These are phyloP conservation scores for Pseudomyrmex gracilis DNA, from an alignment of 1,140 invertebrate species.

Conservation along the genomic window DNA sequence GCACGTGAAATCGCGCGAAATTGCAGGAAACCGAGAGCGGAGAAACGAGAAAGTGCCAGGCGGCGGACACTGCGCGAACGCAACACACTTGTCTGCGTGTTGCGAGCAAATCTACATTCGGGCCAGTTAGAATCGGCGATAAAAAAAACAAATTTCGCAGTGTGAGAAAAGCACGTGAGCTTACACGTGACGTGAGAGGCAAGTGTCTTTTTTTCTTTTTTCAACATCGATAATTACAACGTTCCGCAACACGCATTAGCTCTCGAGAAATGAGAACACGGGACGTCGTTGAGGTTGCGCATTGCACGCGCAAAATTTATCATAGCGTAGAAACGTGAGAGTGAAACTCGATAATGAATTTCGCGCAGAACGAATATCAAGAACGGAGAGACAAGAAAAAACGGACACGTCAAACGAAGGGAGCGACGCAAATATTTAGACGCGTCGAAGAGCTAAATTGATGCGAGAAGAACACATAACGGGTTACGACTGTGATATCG, in stretches of 20 bases:
- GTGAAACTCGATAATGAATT: conserved; percentile 43
- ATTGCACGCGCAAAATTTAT: conserved; percentile 16
- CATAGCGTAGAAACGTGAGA: background rate
- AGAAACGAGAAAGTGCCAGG: conserved; percentile 22
- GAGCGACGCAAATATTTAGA: background rate
- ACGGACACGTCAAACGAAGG: background rate
- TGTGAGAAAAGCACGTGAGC: background rate
- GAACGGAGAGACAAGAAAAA: background rate
- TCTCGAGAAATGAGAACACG: conserved; percentile 29
- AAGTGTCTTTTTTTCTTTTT: conserved; percentile 36
- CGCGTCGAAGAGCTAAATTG: conserved; percentile 7
- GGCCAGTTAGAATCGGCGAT: conserved; percentile 48
- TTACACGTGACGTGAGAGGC: conserved; percentile 13
- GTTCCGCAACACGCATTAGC: background rate
- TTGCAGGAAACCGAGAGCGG: conserved; percentile 27
- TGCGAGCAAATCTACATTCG: conserved; percentile 22
- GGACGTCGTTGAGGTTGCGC: conserved; percentile 16
- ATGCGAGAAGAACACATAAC: conserved; percentile 39
- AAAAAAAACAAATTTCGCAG: background rate
- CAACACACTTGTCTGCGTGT: background rate
- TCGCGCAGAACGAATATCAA: conserved; percentile 35
- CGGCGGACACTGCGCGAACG: background rate
- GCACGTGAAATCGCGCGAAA: conserved; percentile 26
- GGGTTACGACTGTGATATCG: conserved; percentile 60
- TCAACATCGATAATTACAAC: conserved; percentile 16